Conservation (phyloP, 2,888 invertebrate species). For the Pachycephus smyrnensis region DNA sequence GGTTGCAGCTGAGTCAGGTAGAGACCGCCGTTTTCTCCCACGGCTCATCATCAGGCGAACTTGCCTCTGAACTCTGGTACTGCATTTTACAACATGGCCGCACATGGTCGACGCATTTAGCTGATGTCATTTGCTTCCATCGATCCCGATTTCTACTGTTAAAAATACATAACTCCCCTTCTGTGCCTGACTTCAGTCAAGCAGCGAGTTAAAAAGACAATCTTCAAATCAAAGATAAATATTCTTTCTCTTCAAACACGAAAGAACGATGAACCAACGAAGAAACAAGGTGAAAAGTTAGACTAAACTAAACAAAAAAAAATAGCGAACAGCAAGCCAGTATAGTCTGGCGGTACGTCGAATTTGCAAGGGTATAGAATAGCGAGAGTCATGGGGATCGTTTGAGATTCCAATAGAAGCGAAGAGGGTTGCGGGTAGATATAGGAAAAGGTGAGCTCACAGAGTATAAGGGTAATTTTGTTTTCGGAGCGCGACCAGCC, state of each 20-base stretch:
- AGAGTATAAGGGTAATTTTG: background rate
- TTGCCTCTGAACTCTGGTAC: background rate
- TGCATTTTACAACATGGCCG: conserved; percentile 33
- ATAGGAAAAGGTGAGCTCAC: background rate
- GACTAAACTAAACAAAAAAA: background rate
- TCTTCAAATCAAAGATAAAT: background rate
- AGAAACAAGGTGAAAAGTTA: too few species aligned
- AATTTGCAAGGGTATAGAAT: background rate
- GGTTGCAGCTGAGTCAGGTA: conserved; percentile 11
- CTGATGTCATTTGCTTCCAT: background rate
- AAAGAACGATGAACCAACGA: background rate
- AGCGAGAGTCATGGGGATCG: background rate
- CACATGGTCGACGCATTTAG: conserved; percentile 28
- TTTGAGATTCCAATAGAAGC: background rate
- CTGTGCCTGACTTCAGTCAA: background rate
- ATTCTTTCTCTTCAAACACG: too few species aligned
- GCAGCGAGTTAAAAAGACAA: background rate
- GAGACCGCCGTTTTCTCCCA: background rate
- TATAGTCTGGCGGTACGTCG: background rate
- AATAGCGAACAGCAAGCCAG: background rate
- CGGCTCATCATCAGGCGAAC: background rate
- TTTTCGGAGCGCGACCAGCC: background rate
- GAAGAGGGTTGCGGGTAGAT: background rate
- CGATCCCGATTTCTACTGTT: background rate
- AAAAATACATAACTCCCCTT: background rate